Base-by-base conservation (phyloP, 2,888 invertebrate species). In the Cyrtodaria siliqua region DNA sequence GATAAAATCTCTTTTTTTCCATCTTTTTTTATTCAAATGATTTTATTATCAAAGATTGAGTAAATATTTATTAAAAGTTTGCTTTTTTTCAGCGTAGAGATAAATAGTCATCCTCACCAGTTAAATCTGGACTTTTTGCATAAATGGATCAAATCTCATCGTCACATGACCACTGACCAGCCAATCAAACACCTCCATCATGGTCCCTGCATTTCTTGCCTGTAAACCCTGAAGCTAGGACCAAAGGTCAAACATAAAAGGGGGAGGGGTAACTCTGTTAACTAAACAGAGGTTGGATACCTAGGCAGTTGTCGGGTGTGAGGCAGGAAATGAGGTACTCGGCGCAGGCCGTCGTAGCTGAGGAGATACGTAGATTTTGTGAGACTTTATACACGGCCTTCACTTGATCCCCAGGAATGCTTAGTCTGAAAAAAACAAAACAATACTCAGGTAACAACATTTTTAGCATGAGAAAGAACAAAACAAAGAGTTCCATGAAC, bases 331-430 rank as follows among this genome's bases (percentile, higher is more conserved):
- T 95, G 87, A 96, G 95, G 94, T 94, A 96, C 83, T 94, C 94
- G 87, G 95, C 96, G 94, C 95, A 97, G 93, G 95, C 95, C 78
- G 95, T 94, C 63, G 96, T 95, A 77, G 96, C 96, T 26, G 95
- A 93, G 83, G 96, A 95, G 94, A 97, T 95, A 91, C 96, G 96
- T 89, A 97, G 94, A 74, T 95, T 95, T 91, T 95, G 95, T 9
- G 97, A 97, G n/a, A 96, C 96, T 89, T 95, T 94, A 94, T 97
- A 97, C 73, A 97, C 95, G 24, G 95, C 95, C 89, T 96, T 96
- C 69, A 97, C 95, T 92, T 95, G 93, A 69, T 93, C 92, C 6
- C 93, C 92, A 52, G 93, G 93, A 60, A 95, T 93, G 80, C 94
- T 93, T 84, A 95, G 89, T 75, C 95, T 94, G 86, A 62, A 92